Conservation (phyloP, 2,113 vertebrate species). For the Brienomyrus brachyistius region DNA sequence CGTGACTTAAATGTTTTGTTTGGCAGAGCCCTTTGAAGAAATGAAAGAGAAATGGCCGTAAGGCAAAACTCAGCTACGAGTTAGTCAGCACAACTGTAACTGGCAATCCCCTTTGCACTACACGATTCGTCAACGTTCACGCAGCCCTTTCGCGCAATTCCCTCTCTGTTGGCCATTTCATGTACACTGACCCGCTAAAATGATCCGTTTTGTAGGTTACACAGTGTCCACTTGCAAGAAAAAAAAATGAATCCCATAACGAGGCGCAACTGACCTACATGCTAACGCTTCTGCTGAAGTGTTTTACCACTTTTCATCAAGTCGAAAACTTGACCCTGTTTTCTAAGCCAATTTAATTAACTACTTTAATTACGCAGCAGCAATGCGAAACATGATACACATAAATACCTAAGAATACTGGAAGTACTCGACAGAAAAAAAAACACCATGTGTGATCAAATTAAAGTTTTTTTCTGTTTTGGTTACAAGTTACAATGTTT, state of each 20-base stretch:
- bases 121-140: not conserved
- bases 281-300: not conserved
- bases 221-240: not conserved
- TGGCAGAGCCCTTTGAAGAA: slow-evolving; percentile 3
- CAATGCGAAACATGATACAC: not conserved
- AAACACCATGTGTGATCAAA: not conserved
- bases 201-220: not conserved
- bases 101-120: not conserved
- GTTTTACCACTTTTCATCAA: not conserved
- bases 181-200: not conserved
- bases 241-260: slow-evolving; percentile 34
- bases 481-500: not conserved
- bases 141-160: not conserved
- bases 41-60: not conserved
- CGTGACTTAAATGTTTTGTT: not conserved
- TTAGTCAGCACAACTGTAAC: not conserved
- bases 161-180: not conserved
- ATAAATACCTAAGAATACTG: not conserved
- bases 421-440: not conserved
- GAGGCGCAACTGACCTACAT: not conserved
- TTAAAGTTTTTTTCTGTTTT: not conserved
- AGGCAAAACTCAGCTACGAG: not conserved
- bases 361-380: not conserved
- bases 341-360: not conserved
- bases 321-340: not conserved